Evolutionary conservation across 2,888 invertebrate genomes (phyloP).

Genomic region (Nomada ruficornis): DNA sequence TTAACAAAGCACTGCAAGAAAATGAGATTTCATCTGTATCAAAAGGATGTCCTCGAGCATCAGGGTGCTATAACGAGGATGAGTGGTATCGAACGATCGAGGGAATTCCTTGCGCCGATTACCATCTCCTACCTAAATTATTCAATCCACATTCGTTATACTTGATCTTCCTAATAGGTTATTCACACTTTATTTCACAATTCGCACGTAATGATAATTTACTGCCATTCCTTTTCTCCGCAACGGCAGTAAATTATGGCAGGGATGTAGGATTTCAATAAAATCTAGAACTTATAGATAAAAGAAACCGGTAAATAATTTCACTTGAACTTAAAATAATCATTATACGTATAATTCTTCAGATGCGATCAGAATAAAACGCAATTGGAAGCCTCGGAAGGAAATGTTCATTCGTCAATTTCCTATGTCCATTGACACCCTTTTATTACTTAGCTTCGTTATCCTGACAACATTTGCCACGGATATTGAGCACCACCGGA

Average conservation of each 20-base stretch:
- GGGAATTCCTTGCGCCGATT: conserved; percentile 49
- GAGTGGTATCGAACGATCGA: conserved; percentile 52
- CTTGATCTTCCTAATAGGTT: not conserved
- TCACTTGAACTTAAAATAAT: not conserved
- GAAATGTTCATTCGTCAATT: not conserved
- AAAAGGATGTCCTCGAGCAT: conserved; percentile 39
- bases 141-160: conserved; percentile 20
- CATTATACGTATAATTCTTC: not conserved
- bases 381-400: not conserved
- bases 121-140: conserved; percentile 20
- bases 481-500: conserved; percentile 78
- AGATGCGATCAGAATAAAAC: not conserved
- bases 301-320: too few species aligned
- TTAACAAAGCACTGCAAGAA: conserved; percentile 39
- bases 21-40: conserved; percentile 53
- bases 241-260: not conserved
- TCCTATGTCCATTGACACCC: conserved; percentile 17
- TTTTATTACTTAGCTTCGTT: conserved; percentile 23
- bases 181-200: not conserved
- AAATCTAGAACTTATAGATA: too few species aligned
- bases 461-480: conserved; percentile 40
- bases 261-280: too few species aligned
- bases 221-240: not conserved
- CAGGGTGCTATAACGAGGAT: conserved; percentile 48
- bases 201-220: not conserved